Conservation (phyloP, 2,797 vertebrate genomes). For the Coregonus ussuriensis region DNA sequence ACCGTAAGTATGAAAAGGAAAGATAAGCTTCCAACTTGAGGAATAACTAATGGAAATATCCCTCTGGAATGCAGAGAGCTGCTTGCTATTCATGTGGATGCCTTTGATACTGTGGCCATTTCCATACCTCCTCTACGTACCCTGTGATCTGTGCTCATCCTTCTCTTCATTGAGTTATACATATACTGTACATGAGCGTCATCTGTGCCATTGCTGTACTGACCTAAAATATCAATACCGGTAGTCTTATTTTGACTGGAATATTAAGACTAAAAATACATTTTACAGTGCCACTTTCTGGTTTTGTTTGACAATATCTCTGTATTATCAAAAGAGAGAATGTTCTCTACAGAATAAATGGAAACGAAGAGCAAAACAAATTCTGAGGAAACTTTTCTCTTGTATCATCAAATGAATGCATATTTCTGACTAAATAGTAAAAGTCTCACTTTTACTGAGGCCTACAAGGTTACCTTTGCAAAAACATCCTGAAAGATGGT, state of each 20-base stretch:
- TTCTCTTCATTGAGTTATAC: slow-evolving; percentile 56
- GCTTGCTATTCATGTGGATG: slow-evolving; percentile 31
- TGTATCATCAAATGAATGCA: neutral
- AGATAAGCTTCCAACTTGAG: neutral
- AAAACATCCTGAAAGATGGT: neutral
- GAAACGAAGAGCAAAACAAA: neutral
- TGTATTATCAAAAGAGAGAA: neutral
- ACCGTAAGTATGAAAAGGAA: neutral
- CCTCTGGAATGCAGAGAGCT: neutral
- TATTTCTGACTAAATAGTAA: neutral
- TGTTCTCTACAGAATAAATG: neutral
- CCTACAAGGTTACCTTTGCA: neutral
- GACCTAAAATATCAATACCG: slow-evolving; percentile 37
- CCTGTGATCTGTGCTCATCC: slow-evolving; percentile 53
- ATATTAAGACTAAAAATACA: neutral
- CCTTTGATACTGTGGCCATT: slow-evolving; percentile 16
- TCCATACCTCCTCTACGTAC: slow-evolving; percentile 52
- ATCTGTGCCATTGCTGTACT: slow-evolving; percentile 34
- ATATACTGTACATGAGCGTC: slow-evolving; percentile 35
- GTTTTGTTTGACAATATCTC: neutral
- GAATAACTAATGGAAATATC: neutral
- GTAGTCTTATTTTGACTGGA: neutral
- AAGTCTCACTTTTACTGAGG: neutral
- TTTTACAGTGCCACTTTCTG: neutral
- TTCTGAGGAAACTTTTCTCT: neutral